phyloP scores from a whole-genome alignment of 2,888 invertebrate species.

The Euplagia quadripunctaria region DNA sequence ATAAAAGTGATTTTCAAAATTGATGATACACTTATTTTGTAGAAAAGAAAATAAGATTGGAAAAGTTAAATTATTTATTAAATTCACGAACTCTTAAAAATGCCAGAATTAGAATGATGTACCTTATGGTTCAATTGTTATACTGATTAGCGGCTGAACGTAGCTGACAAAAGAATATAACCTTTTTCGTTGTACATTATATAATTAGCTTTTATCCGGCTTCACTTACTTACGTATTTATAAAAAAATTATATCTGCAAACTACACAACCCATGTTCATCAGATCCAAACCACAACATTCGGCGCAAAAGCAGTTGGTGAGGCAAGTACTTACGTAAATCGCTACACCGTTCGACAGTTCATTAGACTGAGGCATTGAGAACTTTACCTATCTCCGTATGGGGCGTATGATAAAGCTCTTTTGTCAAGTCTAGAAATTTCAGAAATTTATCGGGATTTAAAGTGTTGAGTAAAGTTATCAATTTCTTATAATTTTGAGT shows the following conservation, averaged over 20 bases:
- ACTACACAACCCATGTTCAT: background rate
- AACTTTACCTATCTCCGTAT: too few species aligned
- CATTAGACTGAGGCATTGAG: background rate
- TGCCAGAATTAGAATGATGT: background rate
- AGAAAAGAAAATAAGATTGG: background rate
- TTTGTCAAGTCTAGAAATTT: too few species aligned
- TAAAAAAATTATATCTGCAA: background rate
- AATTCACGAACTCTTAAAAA: background rate
- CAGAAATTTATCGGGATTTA: too few species aligned
- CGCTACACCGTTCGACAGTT: background rate
- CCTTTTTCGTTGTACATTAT: background rate
- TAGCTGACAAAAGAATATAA: background rate
- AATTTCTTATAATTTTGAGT: too few species aligned
- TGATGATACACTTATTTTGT: background rate
- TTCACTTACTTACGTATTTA: background rate
- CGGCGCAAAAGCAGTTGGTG: too few species aligned
- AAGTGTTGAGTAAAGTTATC: too few species aligned
- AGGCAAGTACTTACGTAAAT: background rate
- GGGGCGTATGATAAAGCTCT: too few species aligned
- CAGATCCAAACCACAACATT: too few species aligned
- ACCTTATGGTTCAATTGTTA: background rate
- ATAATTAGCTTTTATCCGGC: background rate
- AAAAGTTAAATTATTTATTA: too few species aligned
- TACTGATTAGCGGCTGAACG: background rate
- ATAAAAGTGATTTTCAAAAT: constrained; percentile 3